Evolutionary conservation across 2,797 vertebrate species (phyloP).

Genomic region (Brachyrhaphis roseni): DNA sequence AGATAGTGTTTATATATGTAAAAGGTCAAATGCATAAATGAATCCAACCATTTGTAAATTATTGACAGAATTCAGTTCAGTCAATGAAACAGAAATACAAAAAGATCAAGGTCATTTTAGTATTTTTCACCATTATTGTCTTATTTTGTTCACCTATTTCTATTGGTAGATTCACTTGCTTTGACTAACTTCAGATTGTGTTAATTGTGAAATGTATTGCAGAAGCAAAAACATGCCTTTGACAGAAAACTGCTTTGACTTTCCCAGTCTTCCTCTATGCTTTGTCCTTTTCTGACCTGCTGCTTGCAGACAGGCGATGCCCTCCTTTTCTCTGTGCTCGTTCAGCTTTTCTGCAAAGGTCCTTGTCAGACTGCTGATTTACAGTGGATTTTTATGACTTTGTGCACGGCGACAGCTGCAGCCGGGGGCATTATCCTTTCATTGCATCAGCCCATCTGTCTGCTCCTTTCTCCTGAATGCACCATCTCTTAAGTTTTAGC

Average conservation of each 20-base stretch:
- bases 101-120: background rate
- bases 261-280: background rate
- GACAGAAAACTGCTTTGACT: background rate
- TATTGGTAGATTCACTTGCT: background rate
- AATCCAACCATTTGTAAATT: background rate
- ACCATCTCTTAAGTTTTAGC: constrained; percentile 2
- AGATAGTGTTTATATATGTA: constrained; percentile 3
- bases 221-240: background rate
- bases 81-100: background rate
- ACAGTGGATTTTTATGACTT: constrained; percentile 17
- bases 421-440: constrained; percentile 1
- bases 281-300: background rate
- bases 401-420: constrained; percentile 4
- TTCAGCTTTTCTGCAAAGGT: background rate
- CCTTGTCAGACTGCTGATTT: constrained; percentile 7
- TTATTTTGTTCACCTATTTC: background rate
- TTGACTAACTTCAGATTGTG: background rate
- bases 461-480: background rate
- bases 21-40: constrained; percentile 1
- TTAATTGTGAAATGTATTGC: background rate
- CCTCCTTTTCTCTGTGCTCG: constrained; percentile 6
- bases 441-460: constrained; percentile 10
- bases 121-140: no score
- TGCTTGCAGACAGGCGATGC: constrained; percentile 6
- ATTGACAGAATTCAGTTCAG: background rate